Conservation (phyloP, 2,888 invertebrate species). For the Xylota sylvarum region DNA sequence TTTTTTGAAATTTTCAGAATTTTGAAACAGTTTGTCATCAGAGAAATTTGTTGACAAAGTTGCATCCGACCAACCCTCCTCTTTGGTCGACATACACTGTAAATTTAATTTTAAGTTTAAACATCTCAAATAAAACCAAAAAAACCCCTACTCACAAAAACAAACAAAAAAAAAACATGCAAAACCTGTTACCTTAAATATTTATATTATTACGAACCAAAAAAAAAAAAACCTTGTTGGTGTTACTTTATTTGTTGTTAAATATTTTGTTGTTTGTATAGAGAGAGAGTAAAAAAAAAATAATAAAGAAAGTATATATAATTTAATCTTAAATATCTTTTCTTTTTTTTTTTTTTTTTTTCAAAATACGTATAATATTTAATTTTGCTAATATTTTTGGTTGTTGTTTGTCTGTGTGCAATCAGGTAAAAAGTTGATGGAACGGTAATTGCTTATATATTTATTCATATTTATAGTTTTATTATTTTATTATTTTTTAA, state of each 20-base stretch:
- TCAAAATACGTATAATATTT: constrained; percentile 67
- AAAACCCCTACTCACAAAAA: background rate
- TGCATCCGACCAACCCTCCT: too few relatives aligned
- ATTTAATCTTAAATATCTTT: constrained; percentile 56
- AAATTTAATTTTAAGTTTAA: background rate
- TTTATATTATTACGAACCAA: background rate
- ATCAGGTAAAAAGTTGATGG: constrained; percentile 78
- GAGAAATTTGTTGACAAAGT: too few relatives aligned
- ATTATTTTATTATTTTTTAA: constrained; percentile 48
- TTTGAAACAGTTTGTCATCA: too few relatives aligned
- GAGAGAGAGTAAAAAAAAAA: background rate
- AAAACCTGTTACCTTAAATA: constrained; percentile 10
- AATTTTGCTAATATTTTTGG: constrained; percentile 78
- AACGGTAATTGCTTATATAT: constrained; percentile 71
- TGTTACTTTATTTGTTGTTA: constrained; percentile 17
- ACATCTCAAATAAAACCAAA: background rate
- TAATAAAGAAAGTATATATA: constrained; percentile 43
- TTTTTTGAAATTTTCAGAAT: too few relatives aligned
- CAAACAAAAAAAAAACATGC: constrained; percentile 26
- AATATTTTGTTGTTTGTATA: constrained; percentile 16
- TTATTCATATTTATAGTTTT: constrained; percentile 57
- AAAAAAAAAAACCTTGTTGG: constrained; percentile 2
- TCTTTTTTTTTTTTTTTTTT: background rate
- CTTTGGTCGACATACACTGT: too few relatives aligned
- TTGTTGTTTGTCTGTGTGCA: constrained; percentile 81